Base-by-base conservation (phyloP, 2,113 vertebrate species). In the Poecile atricapillus region DNA sequence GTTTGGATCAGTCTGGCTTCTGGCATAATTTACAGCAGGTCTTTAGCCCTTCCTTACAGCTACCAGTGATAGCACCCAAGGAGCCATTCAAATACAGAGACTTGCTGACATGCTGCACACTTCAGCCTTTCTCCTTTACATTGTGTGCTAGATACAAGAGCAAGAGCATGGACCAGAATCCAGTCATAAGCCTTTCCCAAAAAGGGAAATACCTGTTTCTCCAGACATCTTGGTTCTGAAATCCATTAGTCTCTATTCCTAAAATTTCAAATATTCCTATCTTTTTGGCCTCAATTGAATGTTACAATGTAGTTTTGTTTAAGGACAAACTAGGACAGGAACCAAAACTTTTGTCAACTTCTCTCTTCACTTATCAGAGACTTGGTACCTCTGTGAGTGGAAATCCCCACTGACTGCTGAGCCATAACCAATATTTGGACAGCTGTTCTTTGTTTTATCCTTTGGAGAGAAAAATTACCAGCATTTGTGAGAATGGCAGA, bases 401-500 rank as follows among this genome's bases (percentile, higher is more conserved):
- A 85, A 97, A 88, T 73, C 37, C 76, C 46, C 86, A 83, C 30
- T 89, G 94, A 82, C 50, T 78, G 53, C 60, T 53, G 94, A 96
- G 86, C 82, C 64, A 35, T 75, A 73, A 79, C 59, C 65, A 96
- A 23, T 96, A 91, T 97, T 97, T 97, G 92, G 70, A 97, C 95
- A 97, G 97, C 94, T 97, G 96, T 69, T 95, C 85, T 74, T 75
- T 35, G 56, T 91, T 94, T 89, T 91, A 75, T 67, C 69, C 49
- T 89, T 86, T 53, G 80, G 70, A 90, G 64, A 74, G 74, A 39
- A 93, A 95, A 96, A 85, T 31, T 3, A 81, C 37, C 59, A 75
- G 13, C 31, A 33, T 81, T 92, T 94, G 93, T 76, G 94, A 90
- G 73, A 83, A 86, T 91, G 75, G 64, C 41, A 73, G 83, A 92